Conservation (phyloP, 2,888 invertebrate species). For the Globia sparganii region DNA sequence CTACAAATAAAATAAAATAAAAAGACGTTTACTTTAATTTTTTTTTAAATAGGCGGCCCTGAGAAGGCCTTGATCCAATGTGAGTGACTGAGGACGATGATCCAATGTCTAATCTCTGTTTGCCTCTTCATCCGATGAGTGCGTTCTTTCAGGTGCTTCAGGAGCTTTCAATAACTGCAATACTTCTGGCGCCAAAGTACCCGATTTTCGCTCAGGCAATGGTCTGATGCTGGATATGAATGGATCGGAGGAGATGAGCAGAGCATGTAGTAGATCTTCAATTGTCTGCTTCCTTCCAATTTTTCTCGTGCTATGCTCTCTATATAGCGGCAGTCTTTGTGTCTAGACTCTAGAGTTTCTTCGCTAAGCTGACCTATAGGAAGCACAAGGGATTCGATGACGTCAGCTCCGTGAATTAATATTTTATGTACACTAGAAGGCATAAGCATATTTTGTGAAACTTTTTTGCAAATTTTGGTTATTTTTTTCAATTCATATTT, state of each 20-base stretch:
- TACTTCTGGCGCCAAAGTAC: too few relatives aligned
- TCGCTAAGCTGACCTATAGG: constrained; percentile 4
- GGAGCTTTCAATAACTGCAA: neutral
- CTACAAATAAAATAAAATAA: too few relatives aligned
- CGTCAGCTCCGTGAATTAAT: neutral
- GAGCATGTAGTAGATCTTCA: neutral
- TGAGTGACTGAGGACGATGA: too few relatives aligned
- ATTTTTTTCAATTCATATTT: too few relatives aligned
- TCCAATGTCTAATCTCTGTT: neutral
- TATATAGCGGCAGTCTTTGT: constrained; percentile 5
- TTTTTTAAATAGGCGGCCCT: neutral
- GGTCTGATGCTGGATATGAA: neutral
- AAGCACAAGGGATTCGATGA: neutral
- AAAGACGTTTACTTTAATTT: too few relatives aligned
- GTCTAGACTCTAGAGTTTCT: neutral
- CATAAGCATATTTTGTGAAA: too few relatives aligned
- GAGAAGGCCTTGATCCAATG: neutral
- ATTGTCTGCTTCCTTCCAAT: constrained; percentile 3
- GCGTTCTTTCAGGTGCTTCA: neutral
- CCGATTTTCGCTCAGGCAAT: neutral
- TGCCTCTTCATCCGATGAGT: neutral
- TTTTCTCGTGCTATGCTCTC: constrained; percentile 2
- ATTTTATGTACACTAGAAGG: neutral
- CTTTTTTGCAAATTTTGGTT: too few relatives aligned
- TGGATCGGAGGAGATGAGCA: constrained; percentile 3